Base-by-base conservation (phyloP, 2,888 invertebrate species). In the Capitulum mitella region DNA sequence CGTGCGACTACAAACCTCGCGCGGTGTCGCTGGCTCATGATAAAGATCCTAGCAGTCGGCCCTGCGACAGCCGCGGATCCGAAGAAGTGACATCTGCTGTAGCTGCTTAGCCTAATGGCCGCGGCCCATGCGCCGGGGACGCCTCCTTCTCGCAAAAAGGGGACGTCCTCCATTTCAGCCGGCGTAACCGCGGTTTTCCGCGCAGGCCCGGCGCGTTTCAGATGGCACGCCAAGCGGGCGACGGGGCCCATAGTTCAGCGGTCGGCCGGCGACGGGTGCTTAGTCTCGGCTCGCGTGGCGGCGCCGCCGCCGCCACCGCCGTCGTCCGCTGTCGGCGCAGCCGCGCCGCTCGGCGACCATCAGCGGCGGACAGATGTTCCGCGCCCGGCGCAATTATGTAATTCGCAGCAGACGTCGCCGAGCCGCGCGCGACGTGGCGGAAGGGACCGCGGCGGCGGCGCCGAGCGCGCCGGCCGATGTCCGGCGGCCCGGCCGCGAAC, bases 321-420 rank as follows among this genome's bases (percentile, higher is more conserved):
- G 19, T 26, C 51, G 51, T 8, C 51, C 19, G 22, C 51, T 19
- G 51, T 14, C 58, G 29, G 12, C 64, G 64, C 32, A 2, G 64
- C n/a, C 29, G 26, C 51, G 51, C 2, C 58, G 29, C 10, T 29
- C 10, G 58, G n/a, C 5, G n/a, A n/a, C 29, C 58, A 58, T 58
- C 58, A 58, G 58, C 58, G 58, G 10, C 58, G 29, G n/a, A n/a
- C 58, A 58, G n/a, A 58, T 58, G 58, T 58, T 58, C n/a, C 58
- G 5, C 51, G 8, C n/a, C 58, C 58, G n/a, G 58, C 10, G 58
- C 29, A 58, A 58, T 58, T 58, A 58, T 29, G 58, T 58, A n/a
- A 12, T 58, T 58, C 29, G 10, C n/a, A 58, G 12, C 58, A 58
- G 58, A 29, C 58, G 58, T 29, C 51, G 26, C 2, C 6, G 22